Conservation (phyloP, 2,797 vertebrate species). For the Rallus crepitans region DNA sequence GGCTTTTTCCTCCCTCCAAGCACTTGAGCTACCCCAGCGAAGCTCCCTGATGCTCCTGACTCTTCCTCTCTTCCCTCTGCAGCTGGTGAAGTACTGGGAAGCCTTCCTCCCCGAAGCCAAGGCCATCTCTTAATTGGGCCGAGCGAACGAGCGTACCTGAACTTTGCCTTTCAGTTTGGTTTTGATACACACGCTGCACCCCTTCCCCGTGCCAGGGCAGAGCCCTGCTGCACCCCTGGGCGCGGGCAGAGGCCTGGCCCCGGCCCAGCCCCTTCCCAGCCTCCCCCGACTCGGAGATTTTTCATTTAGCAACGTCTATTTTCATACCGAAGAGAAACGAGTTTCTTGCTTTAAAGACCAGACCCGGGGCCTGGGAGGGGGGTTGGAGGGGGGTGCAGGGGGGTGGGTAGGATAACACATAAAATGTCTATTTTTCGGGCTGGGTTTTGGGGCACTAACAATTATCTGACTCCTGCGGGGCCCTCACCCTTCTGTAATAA, state of each 20-base stretch:
- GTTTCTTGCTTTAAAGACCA: too few relatives aligned
- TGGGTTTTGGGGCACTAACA: slow-evolving; percentile 77
- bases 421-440: slow-evolving; percentile 79
- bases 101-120: slow-evolving; percentile 97
- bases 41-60: background rate
- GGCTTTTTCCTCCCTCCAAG: fast-evolving
- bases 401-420: too few relatives aligned
- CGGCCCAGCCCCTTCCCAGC: too few relatives aligned
- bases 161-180: slow-evolving; percentile 80
- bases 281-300: too few relatives aligned
- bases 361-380: too few relatives aligned
- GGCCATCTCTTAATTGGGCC: slow-evolving; percentile 90
- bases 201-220: too few relatives aligned
- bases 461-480: slow-evolving; percentile 79
- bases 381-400: too few relatives aligned
- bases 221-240: too few relatives aligned
- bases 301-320: too few relatives aligned
- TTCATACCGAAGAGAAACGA: too few relatives aligned
- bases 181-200: background rate
- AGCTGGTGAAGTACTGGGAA: slow-evolving; percentile 99
- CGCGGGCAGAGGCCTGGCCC: too few relatives aligned
- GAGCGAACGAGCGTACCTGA: slow-evolving; percentile 61
- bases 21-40: background rate
- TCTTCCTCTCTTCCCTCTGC: slow-evolving; percentile 29
- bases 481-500: slow-evolving; percentile 83